Conservation (phyloP, 1,140 invertebrate genomes). For the Temnothorax nylanderi region DNA sequence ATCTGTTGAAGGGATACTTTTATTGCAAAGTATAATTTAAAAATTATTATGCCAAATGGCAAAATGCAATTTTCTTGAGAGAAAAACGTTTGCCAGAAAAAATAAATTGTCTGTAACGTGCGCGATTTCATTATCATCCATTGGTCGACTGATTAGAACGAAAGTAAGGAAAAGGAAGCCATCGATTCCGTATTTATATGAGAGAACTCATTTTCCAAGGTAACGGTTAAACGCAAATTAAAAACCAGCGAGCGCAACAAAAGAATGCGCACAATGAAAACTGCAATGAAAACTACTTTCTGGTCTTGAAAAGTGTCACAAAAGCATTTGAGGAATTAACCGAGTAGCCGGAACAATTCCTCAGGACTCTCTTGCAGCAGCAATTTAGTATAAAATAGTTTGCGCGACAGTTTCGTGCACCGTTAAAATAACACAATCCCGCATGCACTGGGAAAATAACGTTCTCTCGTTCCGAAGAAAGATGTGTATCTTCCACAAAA, state of each 20-base stretch:
- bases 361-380: slow-evolving; percentile 31
- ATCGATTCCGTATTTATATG: slow-evolving; percentile 7
- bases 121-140: slow-evolving; percentile 40
- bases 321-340: slow-evolving; percentile 54
- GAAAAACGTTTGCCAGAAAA: background rate
- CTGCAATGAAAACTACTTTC: slow-evolving; percentile 13
- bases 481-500: background rate
- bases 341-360: slow-evolving; percentile 39
- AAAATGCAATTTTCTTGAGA: background rate
- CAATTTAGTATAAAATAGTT: slow-evolving; percentile 55
- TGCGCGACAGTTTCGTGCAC: slow-evolving; percentile 21
- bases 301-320: slow-evolving; percentile 19
- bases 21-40: background rate
- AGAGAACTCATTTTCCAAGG: slow-evolving; percentile 15
- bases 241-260: background rate
- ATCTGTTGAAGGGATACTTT: background rate
- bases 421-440: slow-evolving; percentile 2
- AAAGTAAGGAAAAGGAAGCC: background rate
- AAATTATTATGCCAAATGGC: background rate
- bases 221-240: slow-evolving; percentile 33
- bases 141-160: slow-evolving; percentile 8
- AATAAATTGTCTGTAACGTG: slow-evolving; percentile 7
- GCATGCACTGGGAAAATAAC: background rate
- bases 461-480: slow-evolving; percentile 1
- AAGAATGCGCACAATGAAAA: slow-evolving; percentile 21